Evolutionary conservation across 1,140 invertebrate genomes (phyloP), one percentile per base, ranked within the genome.

Genomic region (Drosophila bocki): DNA sequence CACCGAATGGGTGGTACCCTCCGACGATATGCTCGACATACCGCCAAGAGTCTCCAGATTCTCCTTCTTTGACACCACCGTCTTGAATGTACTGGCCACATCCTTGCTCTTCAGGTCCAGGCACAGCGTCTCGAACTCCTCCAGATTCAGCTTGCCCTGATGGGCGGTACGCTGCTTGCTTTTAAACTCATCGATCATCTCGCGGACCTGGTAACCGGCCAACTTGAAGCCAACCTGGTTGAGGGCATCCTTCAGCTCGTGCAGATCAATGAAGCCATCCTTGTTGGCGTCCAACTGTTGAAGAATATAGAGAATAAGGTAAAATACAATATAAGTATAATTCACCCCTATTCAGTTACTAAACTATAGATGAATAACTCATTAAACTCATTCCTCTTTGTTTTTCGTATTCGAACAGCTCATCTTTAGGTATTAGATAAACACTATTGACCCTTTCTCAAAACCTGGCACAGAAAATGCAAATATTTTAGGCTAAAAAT

Each of bases 11-110:
- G 98, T 99, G 41, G 97, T 99, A 42, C 96, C 94, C 94, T 98
- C 97, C 87, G 97, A 98, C 15, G 98, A 99, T 15, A 98, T 98
- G 88, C 98, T 96, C 9, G 98, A 99, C 94, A 98, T 99, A 4
- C 98, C 98, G 37, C 97, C 98, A 17, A 98, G 93, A 9, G 97
- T 98, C 93, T 98, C 96, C 37, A 99, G 94, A 91, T 98, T 99
- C 92, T 98, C 97, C 91, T 98, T 97, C 93, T 98, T 98, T 68
- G 97, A 97, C 1, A 99, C 97, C 35, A 96, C 96, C 84, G 97
- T 96, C 93, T 99, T 99, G 93, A 99, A 99, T 51, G 96, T 97
- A 75, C 95, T 96, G 7, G 97, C 95, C 53, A 98, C 95, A 94
- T 99, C 98, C 92, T 97, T 97, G 19, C 97, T 95, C 93, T 98